Conservation (phyloP, 2,113 vertebrate species). For the Vulpes ferrilata region DNA sequence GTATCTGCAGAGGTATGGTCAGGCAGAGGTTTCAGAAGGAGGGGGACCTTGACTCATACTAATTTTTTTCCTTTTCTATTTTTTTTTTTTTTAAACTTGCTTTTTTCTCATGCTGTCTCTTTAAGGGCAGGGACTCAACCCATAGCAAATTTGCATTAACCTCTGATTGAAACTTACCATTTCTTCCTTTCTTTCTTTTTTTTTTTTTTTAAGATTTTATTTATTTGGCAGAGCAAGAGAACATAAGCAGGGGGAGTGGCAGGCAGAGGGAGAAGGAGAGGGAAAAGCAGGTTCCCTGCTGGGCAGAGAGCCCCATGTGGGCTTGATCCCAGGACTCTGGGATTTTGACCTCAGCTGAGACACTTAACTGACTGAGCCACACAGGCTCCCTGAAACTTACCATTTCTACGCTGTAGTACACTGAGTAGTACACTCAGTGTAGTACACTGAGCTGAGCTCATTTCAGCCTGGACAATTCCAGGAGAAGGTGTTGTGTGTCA, state of each 20-base stretch:
- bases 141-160: background rate
- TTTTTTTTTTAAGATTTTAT: no score
- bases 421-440: no score
- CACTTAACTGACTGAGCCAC: no score
- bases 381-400: background rate
- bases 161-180: background rate
- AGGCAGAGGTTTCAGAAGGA: slow-evolving; percentile 10
- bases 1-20: background rate
- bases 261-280: no score
- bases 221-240: no score
- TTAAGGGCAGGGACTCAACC: background rate
- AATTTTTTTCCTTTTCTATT: background rate
- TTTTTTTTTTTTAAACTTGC: background rate
- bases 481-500: background rate
- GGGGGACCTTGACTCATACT: background rate
- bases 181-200: background rate
- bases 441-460: background rate
- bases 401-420: background rate
- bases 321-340: no score
- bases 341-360: no score
- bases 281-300: no score
- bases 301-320: no score
- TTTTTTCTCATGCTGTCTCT: background rate
- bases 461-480: background rate
- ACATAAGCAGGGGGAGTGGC: no score